Evolutionary conservation across 2,113 vertebrate genomes (phyloP), one percentile per base, ranked within the genome.

Genomic region (Tauraco erythrolophus): DNA sequence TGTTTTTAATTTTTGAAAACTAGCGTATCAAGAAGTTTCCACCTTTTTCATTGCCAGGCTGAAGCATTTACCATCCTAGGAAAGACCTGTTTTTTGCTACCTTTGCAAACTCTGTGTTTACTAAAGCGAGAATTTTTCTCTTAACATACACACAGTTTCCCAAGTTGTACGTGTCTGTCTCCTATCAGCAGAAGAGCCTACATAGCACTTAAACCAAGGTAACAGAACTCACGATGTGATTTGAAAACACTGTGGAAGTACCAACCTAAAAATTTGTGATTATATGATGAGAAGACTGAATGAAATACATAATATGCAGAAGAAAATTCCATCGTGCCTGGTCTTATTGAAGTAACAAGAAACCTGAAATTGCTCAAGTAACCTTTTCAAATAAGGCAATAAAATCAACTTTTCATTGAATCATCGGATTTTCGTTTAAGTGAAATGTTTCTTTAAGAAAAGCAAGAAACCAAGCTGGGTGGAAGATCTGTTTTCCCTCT

Each of bases 401-500:
- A 9, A 87, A 87, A 71, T 57, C 8, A 68, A 19, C 7, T 57
- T 88, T 48, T 39, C 21, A 17, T 6, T 65, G 48, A 71, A 33
- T 64, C 9, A 33, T 24, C 14, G 86, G 39, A 10, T 58, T 76
- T 64, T 74, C 3, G 0, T 69, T 86, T 37, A 72, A 84, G 65
- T n/a, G 28, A 82, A 84, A 84, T 95, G 39, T 84, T 86, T 85
- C 93, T 97, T 93, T 94, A 94, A 91, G 84, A 96, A 91, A 94
- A 90, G 56, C 84, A 91, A 95, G 89, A 88, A 92, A 41, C 37
- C 58, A 88, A 83, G 58, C 62, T 68, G 50, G 22, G 51, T 37
- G 37, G 58, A 94, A 74, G 61, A 94, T 92, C 90, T 96, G 74
- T 93, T 97, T 97, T 97, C 60, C 19, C 37, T 94, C 96, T 97